Base-by-base conservation (phyloP, 2,113 vertebrate species). In the Pseudopodoces humilis region DNA sequence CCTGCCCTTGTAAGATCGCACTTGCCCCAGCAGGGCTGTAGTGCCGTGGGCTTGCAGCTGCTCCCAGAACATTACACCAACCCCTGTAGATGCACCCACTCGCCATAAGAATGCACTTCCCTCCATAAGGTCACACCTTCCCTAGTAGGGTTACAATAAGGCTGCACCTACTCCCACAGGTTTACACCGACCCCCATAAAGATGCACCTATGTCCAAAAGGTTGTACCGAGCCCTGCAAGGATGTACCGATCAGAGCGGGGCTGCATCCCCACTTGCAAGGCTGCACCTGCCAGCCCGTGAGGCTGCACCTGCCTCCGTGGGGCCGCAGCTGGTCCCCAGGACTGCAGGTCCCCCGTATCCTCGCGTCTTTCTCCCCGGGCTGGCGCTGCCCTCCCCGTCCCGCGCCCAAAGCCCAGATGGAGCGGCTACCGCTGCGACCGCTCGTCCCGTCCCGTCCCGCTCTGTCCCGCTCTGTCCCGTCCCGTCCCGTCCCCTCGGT, bases 111-210 rank as follows among this genome's bases (percentile, higher is more conserved):
- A 33, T 52, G 59, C n/a, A 24, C 13, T 4, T 55, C 15, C 31
- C 49, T 27, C 41, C 21, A 1, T 1, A 21, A 59, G 21, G 9
- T 2, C 25, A 44, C 59, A 72, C 17, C 30, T 59, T 33, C 20
- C 44, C 53, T 9, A 9, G 20, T 0, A 41, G 24, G 6, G 28
- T 4, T 27, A 22, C 50, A 37, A 1, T 21, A 63, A 35, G 59
- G 27, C 52, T 28, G 63, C 35, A 19, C 22, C 47, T 37, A 25
- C 5, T 27, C 20, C 31, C 28, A 4, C 7, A 52, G 17, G 24
- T 46, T 59, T 22, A 22, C 62, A 25, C 30, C 1, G 28, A 19
- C 5, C 9, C 11, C 17, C 2, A 1, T 1, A 27, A 18, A 27
- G 62, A 13, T 21, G 28, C 35, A 18, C 9, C 24, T 20, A 22